Evolutionary conservation across 2,797 vertebrate species (phyloP), one percentile per base, ranked within the genome.

Genomic region (Molossus alvarezi): DNA sequence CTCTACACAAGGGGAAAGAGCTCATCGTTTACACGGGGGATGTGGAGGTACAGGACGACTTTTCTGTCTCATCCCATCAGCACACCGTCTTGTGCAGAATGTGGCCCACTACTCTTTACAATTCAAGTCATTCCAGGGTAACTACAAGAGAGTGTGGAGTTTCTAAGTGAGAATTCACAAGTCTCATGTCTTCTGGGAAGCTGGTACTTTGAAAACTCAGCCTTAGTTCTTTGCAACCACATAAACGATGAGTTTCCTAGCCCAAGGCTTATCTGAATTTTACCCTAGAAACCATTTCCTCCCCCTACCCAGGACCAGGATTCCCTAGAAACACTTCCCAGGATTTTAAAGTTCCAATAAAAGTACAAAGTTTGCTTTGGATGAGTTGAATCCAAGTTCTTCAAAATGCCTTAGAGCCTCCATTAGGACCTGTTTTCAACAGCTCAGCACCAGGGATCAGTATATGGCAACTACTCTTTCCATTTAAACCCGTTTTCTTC

Each of bases 221-320:
- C 10, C 45, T 90, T 14, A 13, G 17, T 77, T 76, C 41, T 82
- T 67, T 65, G 13, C 86, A 93, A 81, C 55, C 80, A 72, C 0
- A 6, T 37, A 37, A 85, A 71, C 9, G 41, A 41, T 0, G 25
- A 90, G 69, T 57, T 85, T 91, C 33, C 11, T 62, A 76, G 25
- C 51, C 48, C 67, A 79, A 93, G 23, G 9, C 11, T 71, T 65
- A 90, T 71, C 48, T 88, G 21, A 94, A 60, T 57, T 92, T 90
- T 73, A 90, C 60, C 33, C 58, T 69, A 71, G 80, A 95, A 95
- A 93, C 72, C 6, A 85, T 60, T 92, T 62, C 10, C 12, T 91
- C 45, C 23, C n/a, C 11, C 29, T 85, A 1, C 9, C 1, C 6
- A 86, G 64, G 51, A 12, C 6, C 62, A 81, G 17, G 29, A 88